Conservation (phyloP, 2,797 vertebrate species). For the Aeoliscus strigatus region DNA sequence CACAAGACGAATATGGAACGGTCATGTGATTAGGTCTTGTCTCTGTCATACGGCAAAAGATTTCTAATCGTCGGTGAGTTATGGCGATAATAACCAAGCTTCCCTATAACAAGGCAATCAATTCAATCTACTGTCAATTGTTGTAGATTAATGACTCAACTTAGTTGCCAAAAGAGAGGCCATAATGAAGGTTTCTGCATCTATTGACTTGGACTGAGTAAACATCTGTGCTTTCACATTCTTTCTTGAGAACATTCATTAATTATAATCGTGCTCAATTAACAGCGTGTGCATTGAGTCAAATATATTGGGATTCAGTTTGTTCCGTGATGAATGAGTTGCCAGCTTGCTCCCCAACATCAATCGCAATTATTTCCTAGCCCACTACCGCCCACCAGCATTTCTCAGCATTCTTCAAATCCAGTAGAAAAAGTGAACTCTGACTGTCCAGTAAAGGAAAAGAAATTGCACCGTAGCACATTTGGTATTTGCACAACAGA, state of each 20-base stretch:
- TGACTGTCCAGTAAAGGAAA: conserved; percentile 36
- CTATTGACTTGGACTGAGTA: conserved; percentile 69
- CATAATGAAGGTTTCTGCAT: conserved; percentile 71
- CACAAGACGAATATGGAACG: conserved; percentile 60
- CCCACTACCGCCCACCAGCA: conserved; percentile 8
- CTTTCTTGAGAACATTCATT: conserved; percentile 61
- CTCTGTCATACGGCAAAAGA: conserved; percentile 52
- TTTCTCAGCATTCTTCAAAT: conserved; percentile 17
- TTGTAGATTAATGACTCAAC: conserved; percentile 62
- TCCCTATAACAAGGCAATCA: conserved; percentile 79
- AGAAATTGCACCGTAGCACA: conserved; percentile 30
- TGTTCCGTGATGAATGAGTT: conserved; percentile 42
- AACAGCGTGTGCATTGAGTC: conserved; percentile 44
- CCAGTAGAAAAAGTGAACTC: conserved; percentile 27
- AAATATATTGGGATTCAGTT: conserved; percentile 42
- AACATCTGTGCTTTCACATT: conserved; percentile 74
- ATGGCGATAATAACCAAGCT: conserved; percentile 78
- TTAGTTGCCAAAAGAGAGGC: conserved; percentile 51
- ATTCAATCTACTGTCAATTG: conserved; percentile 77
- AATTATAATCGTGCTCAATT: conserved; percentile 65
- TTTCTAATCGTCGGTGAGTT: conserved; percentile 75
- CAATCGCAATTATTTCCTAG: conserved; percentile 26
- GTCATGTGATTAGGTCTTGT: conserved; percentile 60
- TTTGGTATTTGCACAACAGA: conserved; percentile 39
- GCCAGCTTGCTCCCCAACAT: conserved; percentile 22